Percentiles rank a stretch among this genome's conserved stretches.
These are phyloP conservation scores for Eupithecia subfuscata DNA, from an alignment of 2,888 invertebrate genomes.

Conservation along the genomic window DNA sequence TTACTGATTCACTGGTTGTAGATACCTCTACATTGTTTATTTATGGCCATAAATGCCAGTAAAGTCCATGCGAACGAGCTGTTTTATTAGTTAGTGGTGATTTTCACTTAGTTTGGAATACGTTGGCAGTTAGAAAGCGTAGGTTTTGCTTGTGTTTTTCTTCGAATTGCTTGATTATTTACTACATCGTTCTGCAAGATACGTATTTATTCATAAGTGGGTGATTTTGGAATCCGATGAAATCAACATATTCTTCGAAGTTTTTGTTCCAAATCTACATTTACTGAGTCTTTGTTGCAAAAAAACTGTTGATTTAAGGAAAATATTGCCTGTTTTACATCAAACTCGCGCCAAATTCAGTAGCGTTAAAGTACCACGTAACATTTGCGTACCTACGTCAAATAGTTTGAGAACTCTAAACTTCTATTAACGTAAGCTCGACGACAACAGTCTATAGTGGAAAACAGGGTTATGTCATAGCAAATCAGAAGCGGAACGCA, in stretches of 20 bases:
- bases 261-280: too few relatives aligned
- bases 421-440: not conserved
- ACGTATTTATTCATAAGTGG: not conserved
- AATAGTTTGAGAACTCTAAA: not conserved
- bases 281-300: too few relatives aligned
- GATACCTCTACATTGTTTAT: slow-evolving; percentile 49
- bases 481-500: slow-evolving; percentile 5
- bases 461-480: not conserved
- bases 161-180: not conserved
- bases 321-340: too few relatives aligned
- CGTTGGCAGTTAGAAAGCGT: not conserved
- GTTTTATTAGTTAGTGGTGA: slow-evolving; percentile 1
- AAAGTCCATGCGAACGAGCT: slow-evolving; percentile 39
- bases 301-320: too few relatives aligned
- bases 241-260: too few relatives aligned
- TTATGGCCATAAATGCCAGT: slow-evolving; percentile 50
- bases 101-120: not conserved
- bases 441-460: not conserved
- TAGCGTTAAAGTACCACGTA: not conserved
- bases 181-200: not conserved
- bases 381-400: not conserved
- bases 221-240: not conserved
- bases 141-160: not conserved
- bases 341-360: not conserved
- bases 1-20: slow-evolving; percentile 43